phyloP scores from a whole-genome alignment of 2,113 vertebrate species.

The Numida meleagris region DNA sequence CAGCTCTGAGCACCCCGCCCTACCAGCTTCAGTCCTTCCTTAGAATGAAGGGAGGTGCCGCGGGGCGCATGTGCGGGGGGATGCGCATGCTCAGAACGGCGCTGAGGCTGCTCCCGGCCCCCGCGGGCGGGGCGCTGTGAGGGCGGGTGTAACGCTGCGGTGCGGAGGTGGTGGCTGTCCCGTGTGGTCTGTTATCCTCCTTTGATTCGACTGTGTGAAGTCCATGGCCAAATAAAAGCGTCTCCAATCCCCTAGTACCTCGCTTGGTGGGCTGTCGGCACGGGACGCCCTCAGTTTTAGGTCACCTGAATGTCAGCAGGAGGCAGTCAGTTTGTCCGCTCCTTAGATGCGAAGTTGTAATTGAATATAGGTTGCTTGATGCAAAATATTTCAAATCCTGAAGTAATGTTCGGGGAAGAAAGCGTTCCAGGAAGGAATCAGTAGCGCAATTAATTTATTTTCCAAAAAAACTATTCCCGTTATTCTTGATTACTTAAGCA shows the following conservation, averaged over 20 bases:
- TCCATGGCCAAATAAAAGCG: too few relatives aligned
- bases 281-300: too few relatives aligned
- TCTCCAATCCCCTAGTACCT: too few relatives aligned
- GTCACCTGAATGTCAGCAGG: too few relatives aligned
- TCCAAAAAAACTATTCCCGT: background rate
- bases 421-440: background rate
- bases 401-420: background rate
- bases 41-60: background rate
- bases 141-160: background rate
- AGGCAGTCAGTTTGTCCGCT: too few relatives aligned
- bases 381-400: background rate
- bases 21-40: background rate
- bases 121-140: background rate
- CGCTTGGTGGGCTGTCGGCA: too few relatives aligned
- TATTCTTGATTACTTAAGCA: background rate
- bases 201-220: too few relatives aligned
- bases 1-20: background rate
- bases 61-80: background rate
- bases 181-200: too few relatives aligned
- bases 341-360: background rate
- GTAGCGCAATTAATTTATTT: too few relatives aligned
- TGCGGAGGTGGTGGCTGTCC: too few relatives aligned
- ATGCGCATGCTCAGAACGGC: background rate
- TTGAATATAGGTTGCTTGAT: background rate
- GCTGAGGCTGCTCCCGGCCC: accelerated